These are phyloP conservation scores for Indicator indicator DNA, from an alignment of 2,113 vertebrate genomes.

Conservation along the genomic window DNA sequence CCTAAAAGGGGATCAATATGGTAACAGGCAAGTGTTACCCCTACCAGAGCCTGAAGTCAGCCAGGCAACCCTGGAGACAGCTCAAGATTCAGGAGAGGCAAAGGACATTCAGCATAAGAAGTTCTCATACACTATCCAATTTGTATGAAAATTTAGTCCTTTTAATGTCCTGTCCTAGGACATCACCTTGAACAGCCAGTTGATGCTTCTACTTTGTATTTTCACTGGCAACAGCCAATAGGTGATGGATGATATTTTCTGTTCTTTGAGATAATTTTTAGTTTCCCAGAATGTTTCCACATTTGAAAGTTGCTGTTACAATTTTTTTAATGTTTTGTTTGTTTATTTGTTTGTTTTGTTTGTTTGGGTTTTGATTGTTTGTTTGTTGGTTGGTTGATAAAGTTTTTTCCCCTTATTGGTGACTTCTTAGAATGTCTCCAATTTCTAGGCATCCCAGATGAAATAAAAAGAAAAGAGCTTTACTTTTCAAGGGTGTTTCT, in stretches of 20 bases:
- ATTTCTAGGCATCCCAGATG: background rate
- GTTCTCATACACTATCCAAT: background rate
- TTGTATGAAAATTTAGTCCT: background rate
- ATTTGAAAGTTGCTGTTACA: background rate
- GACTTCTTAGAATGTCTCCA: background rate
- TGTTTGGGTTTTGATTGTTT: too few relatives aligned
- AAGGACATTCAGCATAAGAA: accelerated
- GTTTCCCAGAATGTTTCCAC: background rate
- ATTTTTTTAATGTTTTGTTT: background rate
- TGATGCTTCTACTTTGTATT: background rate
- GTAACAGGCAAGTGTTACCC: background rate
- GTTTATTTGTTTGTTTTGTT: background rate
- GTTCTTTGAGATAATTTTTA: background rate
- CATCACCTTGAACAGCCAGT: background rate
- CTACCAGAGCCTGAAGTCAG: background rate
- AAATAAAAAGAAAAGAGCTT: background rate
- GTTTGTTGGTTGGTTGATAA: background rate
- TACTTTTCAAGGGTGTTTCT: background rate
- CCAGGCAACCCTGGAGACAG: background rate
- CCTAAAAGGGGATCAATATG: accelerated
- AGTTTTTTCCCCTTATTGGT: accelerated
- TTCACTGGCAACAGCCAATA: background rate
- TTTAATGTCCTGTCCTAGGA: background rate
- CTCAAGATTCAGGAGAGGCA: background rate
- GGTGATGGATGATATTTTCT: background rate